A percentile compares a stretch with the other conserved stretches of the same genome.
Conservation (phyloP, 1,140 invertebrate species). For the Asobara japonica region DNA sequence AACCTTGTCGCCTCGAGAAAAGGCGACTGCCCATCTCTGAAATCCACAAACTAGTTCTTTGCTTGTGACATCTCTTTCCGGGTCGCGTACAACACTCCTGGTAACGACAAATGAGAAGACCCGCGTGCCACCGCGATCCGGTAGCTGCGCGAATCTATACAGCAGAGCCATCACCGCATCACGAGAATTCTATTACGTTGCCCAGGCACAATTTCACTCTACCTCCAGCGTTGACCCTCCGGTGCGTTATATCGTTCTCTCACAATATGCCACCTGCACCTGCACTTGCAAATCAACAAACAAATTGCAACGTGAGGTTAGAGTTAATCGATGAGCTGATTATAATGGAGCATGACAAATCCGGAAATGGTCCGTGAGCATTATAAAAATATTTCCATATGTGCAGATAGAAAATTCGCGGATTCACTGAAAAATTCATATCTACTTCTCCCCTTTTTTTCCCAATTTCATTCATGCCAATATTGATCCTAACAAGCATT, state of each 20-base stretch:
- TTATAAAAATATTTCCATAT: too few species aligned
- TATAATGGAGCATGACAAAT: too few species aligned
- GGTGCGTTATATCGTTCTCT: background rate
- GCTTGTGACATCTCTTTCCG: conserved; percentile 83
- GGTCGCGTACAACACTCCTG: conserved; percentile 79
- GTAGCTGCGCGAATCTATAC: conserved; percentile 84
- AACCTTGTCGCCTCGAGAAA: conserved; percentile 80
- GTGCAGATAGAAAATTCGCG: too few species aligned
- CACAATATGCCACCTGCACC: too few species aligned
- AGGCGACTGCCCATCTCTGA: conserved; percentile 88
- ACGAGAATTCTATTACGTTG: conserved; percentile 41
- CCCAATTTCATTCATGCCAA: too few species aligned
- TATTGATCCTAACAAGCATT: too few species aligned
- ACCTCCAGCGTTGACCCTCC: background rate
- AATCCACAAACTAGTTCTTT: conserved; percentile 88
- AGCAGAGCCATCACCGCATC: conserved; percentile 81
- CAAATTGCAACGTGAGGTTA: too few species aligned
- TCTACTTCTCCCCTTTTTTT: too few species aligned
- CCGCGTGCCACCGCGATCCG: conserved; percentile 85
- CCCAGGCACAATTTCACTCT: background rate
- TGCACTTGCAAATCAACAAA: too few species aligned
- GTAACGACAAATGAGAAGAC: conserved; percentile 88
- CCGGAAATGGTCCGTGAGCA: too few species aligned
- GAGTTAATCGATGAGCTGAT: too few species aligned
- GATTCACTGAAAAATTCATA: too few species aligned